Base-by-base conservation (phyloP, 2,888 invertebrate species). In the Arge pagana region DNA sequence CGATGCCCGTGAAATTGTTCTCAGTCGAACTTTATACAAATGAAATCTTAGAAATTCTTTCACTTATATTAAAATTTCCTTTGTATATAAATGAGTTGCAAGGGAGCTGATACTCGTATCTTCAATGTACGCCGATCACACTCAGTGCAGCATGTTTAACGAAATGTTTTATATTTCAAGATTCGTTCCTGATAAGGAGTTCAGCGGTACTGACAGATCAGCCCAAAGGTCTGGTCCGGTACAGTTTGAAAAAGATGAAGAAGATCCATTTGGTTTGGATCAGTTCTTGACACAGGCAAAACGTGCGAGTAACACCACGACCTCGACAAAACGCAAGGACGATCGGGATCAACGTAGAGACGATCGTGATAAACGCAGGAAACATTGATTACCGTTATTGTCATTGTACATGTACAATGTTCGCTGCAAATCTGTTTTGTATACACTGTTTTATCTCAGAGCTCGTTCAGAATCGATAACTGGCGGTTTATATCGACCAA, bases 211-310 rank as follows among this genome's bases (percentile, higher is more conserved):
- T 0, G 93, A 94, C 68, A 81, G 89, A 54, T 77, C 80, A 15
- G 82, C 83, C 28, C 77, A 85, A 0, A 84, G 96, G n/a, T 83
- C 88, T 7, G 96, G 96, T 0, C 98, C 99, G 0, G 98, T 99
- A 18, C 96, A 97, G 79, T 98, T 98, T 77, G 94, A 96, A 71
- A 87, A 87, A 61, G 87, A 87, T 62, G 86, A 85, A 56, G 82
- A 86, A 7, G 99, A 99, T 86, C 96, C 97, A 57, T 99, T 99
- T 79, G 98, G 97, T 75, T 82, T 99, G 69, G 96, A 96, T 81
- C 93, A 95, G 80, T 96, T 99, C 85, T 90, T 99, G 84, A 92
- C 91, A 64, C 93, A 96, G 77, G 97, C 96, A 51, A 98, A 98
- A 74, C 87, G 92, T 55, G 92, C 87, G 0, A 87, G 86, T 68